phyloP scores from a whole-genome alignment of 2,888 invertebrate genomes.

The Thymelicus lineola region DNA sequence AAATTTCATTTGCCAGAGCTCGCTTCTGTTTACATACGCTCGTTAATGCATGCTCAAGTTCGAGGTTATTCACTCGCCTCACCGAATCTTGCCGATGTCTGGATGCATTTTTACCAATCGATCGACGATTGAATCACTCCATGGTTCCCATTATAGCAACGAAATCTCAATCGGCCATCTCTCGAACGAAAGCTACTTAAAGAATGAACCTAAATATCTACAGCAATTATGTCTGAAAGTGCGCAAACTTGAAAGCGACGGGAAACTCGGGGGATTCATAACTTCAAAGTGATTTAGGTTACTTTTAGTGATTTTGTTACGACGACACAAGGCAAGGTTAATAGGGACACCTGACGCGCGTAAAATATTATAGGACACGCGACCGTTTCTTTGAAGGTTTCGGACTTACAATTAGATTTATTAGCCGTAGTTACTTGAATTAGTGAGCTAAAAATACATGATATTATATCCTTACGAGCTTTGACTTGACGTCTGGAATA shows the following conservation, averaged over 20 bases:
- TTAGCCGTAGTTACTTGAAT: constrained; percentile 26
- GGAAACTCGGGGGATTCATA: constrained; percentile 4
- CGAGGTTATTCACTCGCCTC: constrained; percentile 65
- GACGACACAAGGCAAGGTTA: constrained; percentile 25
- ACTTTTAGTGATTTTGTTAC: constrained; percentile 33
- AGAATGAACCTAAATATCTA: constrained; percentile 2
- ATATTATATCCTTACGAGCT: not conserved
- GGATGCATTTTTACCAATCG: constrained; percentile 24
- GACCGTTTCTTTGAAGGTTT: constrained; percentile 32
- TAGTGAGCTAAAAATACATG: constrained; percentile 6
- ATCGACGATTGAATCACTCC: constrained; percentile 30
- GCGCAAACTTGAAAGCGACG: constrained; percentile 30
- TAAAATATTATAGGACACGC: constrained; percentile 33
- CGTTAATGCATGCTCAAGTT: constrained; percentile 73
- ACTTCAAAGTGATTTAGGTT: constrained; percentile 33
- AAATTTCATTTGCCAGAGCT: constrained; percentile 69
- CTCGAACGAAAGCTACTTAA: not conserved
- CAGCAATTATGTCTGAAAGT: constrained; percentile 27
- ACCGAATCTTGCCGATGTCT: constrained; percentile 23
- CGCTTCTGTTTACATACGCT: constrained; percentile 70
- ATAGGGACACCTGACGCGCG: constrained; percentile 30
- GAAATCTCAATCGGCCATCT: not conserved
- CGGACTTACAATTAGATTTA: constrained; percentile 31
- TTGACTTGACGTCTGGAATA: constrained; percentile 6
- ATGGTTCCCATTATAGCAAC: constrained; percentile 13